Percentiles rank a stretch among this genome's conserved stretches.
Evolutionary conservation across 2,888 invertebrate genomes (phyloP).

Genomic region (Coenonympha glycerion): DNA sequence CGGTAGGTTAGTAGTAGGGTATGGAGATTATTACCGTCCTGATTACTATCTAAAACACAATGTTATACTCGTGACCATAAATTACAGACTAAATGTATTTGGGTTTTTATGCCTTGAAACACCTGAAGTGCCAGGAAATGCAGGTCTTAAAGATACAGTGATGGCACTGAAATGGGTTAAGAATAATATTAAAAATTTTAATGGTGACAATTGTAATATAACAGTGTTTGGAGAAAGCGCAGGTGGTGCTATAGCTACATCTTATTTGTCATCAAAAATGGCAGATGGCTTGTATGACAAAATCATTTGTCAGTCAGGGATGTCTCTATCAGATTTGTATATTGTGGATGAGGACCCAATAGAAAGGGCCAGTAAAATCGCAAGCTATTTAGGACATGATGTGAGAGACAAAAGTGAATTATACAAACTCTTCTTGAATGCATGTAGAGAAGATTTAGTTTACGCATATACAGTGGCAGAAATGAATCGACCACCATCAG

Average conservation of each 20-base stretch:
- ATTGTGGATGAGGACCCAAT: constrained; percentile 49
- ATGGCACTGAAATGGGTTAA: constrained; percentile 61
- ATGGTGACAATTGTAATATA: constrained; percentile 53
- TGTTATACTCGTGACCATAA: constrained; percentile 57
- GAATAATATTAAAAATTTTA: constrained; percentile 50
- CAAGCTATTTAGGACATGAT: constrained; percentile 43
- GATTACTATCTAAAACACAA: constrained; percentile 55
- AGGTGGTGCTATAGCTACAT: constrained; percentile 43
- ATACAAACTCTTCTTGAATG: constrained; percentile 41
- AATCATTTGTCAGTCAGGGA: constrained; percentile 54
- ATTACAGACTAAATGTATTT: constrained; percentile 55
- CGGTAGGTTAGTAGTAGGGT: constrained; percentile 72
- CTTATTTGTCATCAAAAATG: constrained; percentile 50
- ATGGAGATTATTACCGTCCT: constrained; percentile 65
- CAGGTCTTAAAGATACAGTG: constrained; percentile 54
- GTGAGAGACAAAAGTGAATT: constrained; percentile 36
- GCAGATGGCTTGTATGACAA: constrained; percentile 48
- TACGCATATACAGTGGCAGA: constrained; percentile 43
- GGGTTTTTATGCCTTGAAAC: constrained; percentile 57
- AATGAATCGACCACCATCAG: constrained; percentile 34
- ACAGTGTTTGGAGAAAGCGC: constrained; percentile 63
- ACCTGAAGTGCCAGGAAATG: constrained; percentile 61
- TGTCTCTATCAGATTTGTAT: constrained; percentile 47
- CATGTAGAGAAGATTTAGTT: constrained; percentile 48
- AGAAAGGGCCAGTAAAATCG: constrained; percentile 44